Evolutionary conservation across 2,888 invertebrate genomes (phyloP), one percentile per base, ranked within the genome.

Genomic region (Amiota minor): DNA sequence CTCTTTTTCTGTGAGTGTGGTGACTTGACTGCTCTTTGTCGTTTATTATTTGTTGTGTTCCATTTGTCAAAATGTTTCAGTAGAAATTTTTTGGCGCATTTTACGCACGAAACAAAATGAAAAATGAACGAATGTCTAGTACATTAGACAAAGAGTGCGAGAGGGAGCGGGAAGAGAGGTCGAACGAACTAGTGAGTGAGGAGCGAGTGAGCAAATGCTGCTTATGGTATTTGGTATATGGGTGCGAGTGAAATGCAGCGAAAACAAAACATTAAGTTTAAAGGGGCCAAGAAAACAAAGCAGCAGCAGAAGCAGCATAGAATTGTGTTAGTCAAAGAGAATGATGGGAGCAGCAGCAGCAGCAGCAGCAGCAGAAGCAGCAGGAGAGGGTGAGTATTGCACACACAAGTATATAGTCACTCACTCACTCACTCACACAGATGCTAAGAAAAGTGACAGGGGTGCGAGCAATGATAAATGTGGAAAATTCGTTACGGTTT

Each of bases 231-330:
- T 35, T 14, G 2, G 35, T 18, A 12, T 55, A 12, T 53, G n/a
- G 35, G 83, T 76, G 79, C 75, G 76, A 83, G 77, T 75, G 75
- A 64, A 82, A 85, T 72, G 75, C 76, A 82, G 76, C 78, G 83
- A 85, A 85, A 84, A 85, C 84, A 85, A 84, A 84, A 84, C 83
- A 82, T 82, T 80, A 84, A 82, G 79, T 78, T 81, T 75, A 73
- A 11, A 77, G 77, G 82, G 81, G 81, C 16, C 35, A 23, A 78
- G 74, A 75, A 71, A 16, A 50, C 10, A 69, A 47, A 12, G 50
- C 50, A 53, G 1, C 53, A 20, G 47, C 53, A 35, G 49, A 49
- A 47, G 75, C 53, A 53, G 72, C 75, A 64, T n/a, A n/a, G n/a
- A n/a, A n/a, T n/a, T n/a, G n/a, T n/a, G n/a, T n/a, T n/a, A n/a